These are phyloP conservation scores for Poecilia velifera DNA, from an alignment of 2,797 vertebrate genomes.

Conservation along the genomic window DNA sequence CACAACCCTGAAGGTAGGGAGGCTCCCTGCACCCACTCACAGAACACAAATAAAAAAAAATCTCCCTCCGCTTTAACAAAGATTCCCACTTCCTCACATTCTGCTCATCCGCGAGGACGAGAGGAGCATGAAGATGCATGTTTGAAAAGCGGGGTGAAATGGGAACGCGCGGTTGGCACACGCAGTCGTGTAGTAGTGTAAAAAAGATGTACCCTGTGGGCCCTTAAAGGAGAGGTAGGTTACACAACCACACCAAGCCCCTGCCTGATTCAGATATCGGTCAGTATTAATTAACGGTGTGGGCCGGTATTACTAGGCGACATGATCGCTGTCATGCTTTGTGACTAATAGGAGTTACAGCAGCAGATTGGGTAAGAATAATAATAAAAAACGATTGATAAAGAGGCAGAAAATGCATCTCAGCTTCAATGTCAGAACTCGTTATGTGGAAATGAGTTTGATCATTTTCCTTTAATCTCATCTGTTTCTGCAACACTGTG, in stretches of 20 bases:
- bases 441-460: not conserved
- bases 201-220: constrained; percentile 65
- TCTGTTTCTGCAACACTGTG: not conserved
- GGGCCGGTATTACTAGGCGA: too few relatives aligned
- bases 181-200: constrained; percentile 39
- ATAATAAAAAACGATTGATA: not conserved
- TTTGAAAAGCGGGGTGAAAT: constrained; percentile 7
- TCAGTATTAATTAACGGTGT: not conserved
- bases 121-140: constrained; percentile 42
- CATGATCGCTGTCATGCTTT: not conserved
- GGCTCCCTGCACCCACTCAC: constrained; percentile 41
- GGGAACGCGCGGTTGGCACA: constrained; percentile 14
- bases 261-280: constrained; percentile 10
- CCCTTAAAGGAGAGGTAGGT: constrained; percentile 50
- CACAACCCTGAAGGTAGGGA: constrained; percentile 72
- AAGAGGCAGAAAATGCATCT: not conserved
- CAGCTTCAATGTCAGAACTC: not conserved
- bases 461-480: not conserved
- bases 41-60: constrained; percentile 27
- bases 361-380: not conserved
- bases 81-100: constrained; percentile 1
- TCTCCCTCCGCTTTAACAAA: constrained; percentile 1
- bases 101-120: constrained; percentile 10
- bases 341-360: not conserved
- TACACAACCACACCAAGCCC: constrained; percentile 51